These are phyloP conservation scores for Manis crassicaudata DNA, from an alignment of 2,797 vertebrate species.

Conservation along the genomic window DNA sequence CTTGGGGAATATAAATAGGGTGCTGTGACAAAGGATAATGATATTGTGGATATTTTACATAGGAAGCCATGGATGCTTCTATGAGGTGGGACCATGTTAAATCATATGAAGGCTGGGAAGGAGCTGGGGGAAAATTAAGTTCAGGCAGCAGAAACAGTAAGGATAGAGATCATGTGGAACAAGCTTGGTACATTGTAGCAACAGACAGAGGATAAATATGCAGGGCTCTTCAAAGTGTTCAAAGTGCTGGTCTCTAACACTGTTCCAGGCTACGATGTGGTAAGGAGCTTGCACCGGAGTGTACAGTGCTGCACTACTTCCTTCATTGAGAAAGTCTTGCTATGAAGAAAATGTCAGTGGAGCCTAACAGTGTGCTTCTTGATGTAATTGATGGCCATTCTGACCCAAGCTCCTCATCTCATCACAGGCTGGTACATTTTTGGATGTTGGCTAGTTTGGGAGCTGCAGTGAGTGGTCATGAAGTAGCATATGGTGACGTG, in stretches of 20 bases:
- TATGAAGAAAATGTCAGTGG: not conserved
- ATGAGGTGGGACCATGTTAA: not conserved
- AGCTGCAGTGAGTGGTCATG: too few species aligned
- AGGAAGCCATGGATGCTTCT: not conserved
- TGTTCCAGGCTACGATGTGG: rapidly evolving
- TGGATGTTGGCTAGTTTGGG: not conserved
- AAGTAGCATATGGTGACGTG: not conserved
- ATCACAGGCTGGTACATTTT: not conserved
- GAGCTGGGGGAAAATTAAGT: not conserved
- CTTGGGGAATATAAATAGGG: not conserved
- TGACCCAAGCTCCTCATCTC: not conserved
- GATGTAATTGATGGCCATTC: not conserved
- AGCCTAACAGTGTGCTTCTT: not conserved
- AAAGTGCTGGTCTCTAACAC: not conserved
- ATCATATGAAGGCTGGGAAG: not conserved
- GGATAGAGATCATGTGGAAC: not conserved
- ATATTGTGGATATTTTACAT: not conserved
- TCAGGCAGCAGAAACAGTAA: not conserved
- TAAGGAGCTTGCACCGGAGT: too few species aligned
- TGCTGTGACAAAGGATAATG: not conserved
- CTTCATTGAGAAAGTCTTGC: not conserved
- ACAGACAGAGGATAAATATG: not conserved
- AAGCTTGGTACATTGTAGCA: not conserved
- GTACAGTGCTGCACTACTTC: rapidly evolving
- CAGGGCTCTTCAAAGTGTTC: not conserved